phyloP scores from a whole-genome alignment of 1,140 invertebrate genomes.

The Microvelia longipes region DNA sequence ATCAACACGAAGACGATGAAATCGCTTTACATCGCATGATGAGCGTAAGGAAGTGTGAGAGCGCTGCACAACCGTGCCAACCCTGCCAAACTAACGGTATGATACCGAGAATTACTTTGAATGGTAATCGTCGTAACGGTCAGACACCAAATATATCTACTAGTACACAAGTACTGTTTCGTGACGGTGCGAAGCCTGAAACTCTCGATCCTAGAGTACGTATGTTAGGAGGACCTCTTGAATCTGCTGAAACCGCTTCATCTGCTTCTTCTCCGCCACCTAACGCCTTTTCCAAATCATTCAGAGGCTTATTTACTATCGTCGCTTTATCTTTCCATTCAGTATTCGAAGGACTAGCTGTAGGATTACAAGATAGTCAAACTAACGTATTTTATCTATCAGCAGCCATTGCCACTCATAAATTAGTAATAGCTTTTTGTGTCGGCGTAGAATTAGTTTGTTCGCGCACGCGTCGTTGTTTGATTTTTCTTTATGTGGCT shows the following conservation, averaged over 20 bases:
- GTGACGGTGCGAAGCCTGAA: conserved; percentile 13
- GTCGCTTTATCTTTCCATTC: conserved; percentile 64
- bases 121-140: conserved; percentile 3
- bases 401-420: conserved; percentile 55
- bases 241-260: conserved; percentile 3
- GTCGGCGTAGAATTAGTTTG: conserved; percentile 50
- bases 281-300: conserved; percentile 29
- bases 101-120: conserved; percentile 21
- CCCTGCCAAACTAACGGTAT: conserved; percentile 18
- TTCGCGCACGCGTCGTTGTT: conserved; percentile 39
- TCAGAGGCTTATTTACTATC: conserved; percentile 48
- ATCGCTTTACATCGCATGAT: conserved; percentile 38
- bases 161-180: conserved; percentile 22
- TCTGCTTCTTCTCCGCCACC: conserved; percentile 6
- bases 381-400: conserved; percentile 49
- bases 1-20: conserved; percentile 29
- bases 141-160: conserved; percentile 18
- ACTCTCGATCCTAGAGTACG: conserved; percentile 18
- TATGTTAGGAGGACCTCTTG: conserved; percentile 20
- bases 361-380: conserved; percentile 51
- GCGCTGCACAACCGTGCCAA: conserved; percentile 18
- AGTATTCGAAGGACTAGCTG: conserved; percentile 64
- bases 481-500: conserved; percentile 41
- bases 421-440: conserved; percentile 54
- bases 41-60: conserved; percentile 36